Conservation (phyloP, 2,113 vertebrate genomes). For the Pteronura brasiliensis region DNA sequence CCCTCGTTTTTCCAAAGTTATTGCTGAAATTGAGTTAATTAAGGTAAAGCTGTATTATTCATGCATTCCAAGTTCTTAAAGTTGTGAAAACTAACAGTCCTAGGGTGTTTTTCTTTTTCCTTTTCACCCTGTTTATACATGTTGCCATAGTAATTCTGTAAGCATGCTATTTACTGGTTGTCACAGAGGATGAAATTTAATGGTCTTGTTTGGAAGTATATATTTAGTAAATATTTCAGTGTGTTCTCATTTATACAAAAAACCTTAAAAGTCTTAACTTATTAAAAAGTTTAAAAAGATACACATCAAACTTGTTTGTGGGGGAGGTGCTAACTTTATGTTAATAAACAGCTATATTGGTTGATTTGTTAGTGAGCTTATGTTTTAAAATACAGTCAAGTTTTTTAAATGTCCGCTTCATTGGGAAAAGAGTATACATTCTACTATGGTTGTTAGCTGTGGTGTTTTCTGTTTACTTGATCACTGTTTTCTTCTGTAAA, state of each 20-base stretch:
- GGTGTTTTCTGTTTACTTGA: background rate
- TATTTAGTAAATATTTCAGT: background rate
- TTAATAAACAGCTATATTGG: background rate
- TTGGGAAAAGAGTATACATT: background rate
- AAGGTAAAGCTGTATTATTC: background rate
- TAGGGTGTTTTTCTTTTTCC: background rate
- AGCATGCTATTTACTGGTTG: background rate
- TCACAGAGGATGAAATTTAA: background rate
- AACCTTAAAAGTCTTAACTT: background rate
- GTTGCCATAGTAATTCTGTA: background rate
- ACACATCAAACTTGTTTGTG: background rate
- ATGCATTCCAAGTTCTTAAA: background rate
- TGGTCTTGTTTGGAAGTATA: background rate
- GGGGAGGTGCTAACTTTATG: background rate
- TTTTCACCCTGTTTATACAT: background rate
- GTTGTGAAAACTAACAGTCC: background rate
- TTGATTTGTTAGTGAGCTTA: background rate
- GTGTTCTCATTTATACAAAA: background rate
- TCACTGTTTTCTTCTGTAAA: background rate
- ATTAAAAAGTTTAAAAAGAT: conserved; percentile 12
- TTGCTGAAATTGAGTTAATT: conserved; percentile 22
- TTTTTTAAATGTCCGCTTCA: background rate
- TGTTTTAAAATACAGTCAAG: background rate
- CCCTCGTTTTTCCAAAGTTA: background rate
- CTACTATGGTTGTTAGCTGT: background rate